These are phyloP conservation scores for Strix aluco DNA, from an alignment of 2,113 vertebrate genomes.

Conservation along the genomic window DNA sequence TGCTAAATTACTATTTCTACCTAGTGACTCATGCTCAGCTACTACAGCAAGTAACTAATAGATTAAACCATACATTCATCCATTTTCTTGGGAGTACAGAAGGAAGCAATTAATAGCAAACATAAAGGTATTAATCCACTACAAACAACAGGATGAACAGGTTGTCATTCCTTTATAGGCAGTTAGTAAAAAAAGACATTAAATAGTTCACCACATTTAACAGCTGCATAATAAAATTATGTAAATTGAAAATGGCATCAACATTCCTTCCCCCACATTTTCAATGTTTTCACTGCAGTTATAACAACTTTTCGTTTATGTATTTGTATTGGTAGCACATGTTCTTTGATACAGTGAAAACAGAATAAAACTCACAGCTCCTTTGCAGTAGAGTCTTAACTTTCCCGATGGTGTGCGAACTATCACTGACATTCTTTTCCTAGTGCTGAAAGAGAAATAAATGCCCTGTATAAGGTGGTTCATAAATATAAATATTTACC, in stretches of 20 bases:
- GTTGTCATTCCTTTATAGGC: not conserved
- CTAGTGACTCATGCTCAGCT: not conserved
- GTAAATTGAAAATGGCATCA: not conserved
- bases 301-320: not conserved
- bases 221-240: not conserved
- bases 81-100: not conserved
- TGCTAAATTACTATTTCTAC: not conserved
- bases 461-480: not conserved
- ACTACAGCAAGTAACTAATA: not conserved
- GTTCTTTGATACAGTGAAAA: not conserved
- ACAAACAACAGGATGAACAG: not conserved
- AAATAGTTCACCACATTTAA: not conserved
- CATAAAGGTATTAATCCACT: not conserved
- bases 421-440: slow-evolving; percentile 99
- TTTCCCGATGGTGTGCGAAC: slow-evolving; percentile 95
- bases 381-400: slow-evolving; percentile 98
- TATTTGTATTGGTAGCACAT: not conserved
- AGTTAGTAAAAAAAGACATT: not conserved
- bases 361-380: slow-evolving; percentile 88
- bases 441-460: slow-evolving; percentile 77
- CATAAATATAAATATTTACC: not conserved
- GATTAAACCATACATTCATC: not conserved
- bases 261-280: not conserved
- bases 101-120: not conserved
- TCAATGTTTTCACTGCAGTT: not conserved